Evolutionary conservation across 2,797 vertebrate genomes (phyloP).

Genomic region (Novumbra hubbsi): DNA sequence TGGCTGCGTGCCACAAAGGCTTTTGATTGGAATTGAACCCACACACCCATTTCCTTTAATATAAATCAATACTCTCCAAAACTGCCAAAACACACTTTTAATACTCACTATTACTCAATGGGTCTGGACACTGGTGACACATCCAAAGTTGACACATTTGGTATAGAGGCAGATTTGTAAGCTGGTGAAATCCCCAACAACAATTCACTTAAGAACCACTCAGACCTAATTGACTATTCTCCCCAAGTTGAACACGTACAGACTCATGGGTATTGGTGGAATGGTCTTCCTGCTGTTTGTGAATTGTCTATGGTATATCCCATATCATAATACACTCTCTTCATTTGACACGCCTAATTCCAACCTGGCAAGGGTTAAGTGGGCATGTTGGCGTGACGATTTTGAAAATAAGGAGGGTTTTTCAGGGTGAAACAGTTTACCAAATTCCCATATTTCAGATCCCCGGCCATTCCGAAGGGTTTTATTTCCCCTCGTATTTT

Average conservation of each 20-base stretch:
- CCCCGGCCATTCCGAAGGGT: slow-evolving; percentile 28
- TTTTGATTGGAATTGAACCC: slow-evolving; percentile 75
- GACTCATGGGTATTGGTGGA: not conserved
- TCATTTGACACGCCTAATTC: slow-evolving; percentile 16
- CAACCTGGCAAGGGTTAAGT: slow-evolving; percentile 36
- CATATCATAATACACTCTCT: not conserved
- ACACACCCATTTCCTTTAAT: slow-evolving; percentile 69
- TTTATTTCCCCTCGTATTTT: slow-evolving; percentile 36
- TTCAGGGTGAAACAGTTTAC: slow-evolving; percentile 55
- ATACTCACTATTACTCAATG: slow-evolving; percentile 56
- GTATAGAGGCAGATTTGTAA: slow-evolving; percentile 36
- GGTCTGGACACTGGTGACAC: slow-evolving; percentile 39
- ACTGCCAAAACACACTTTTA: slow-evolving; percentile 58
- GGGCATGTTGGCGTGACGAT: slow-evolving; percentile 21
- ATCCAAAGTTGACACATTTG: slow-evolving; percentile 45
- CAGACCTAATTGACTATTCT: slow-evolving; percentile 61
- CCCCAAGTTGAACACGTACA: slow-evolving; percentile 50
- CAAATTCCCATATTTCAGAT: slow-evolving; percentile 51
- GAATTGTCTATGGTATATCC: not conserved
- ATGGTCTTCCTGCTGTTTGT: not conserved
- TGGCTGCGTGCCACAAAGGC: slow-evolving; percentile 66
- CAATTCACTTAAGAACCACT: slow-evolving; percentile 64
- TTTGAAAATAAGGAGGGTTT: slow-evolving; percentile 23
- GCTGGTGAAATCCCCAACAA: slow-evolving; percentile 54
- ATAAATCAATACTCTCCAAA: slow-evolving; percentile 73